Percentiles rank a stretch among this genome's conserved stretches.
Evolutionary conservation across 1,140 invertebrate species (phyloP).

Genomic region (Globodera ellingtonae): DNA sequence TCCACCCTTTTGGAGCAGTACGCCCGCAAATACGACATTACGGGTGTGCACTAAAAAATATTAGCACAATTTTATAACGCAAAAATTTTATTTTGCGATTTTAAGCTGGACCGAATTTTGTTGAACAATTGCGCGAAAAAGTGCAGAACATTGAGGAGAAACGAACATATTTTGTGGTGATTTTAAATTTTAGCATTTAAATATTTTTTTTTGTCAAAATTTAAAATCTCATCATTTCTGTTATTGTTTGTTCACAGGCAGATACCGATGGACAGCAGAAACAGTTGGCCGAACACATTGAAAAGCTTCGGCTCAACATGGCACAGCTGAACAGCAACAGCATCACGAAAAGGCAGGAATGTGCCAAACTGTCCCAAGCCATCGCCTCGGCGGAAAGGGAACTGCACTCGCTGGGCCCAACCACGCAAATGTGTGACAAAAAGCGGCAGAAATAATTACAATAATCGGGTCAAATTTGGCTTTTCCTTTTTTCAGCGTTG

Average conservation of each 20-base stretch:
- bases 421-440: neutral
- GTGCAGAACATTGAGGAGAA: neutral
- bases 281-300: constrained; percentile 8
- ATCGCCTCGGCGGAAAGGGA: constrained; percentile 17
- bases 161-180: constrained; percentile 11
- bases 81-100: neutral
- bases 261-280: constrained; percentile 1
- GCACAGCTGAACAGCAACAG: constrained; percentile 14
- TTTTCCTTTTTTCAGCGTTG: neutral
- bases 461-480: neutral
- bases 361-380: constrained; percentile 26
- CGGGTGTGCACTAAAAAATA: constrained; percentile 4
- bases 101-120: constrained; percentile 14
- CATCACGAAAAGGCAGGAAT: constrained; percentile 17
- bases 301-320: neutral
- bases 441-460: neutral
- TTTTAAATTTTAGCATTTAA: neutral
- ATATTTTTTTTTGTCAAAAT: too few relatives aligned
- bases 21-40: constrained; percentile 20
- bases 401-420: neutral
- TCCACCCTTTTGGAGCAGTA: constrained; percentile 12
- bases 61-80: neutral
- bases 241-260: neutral
- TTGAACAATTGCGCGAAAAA: constrained; percentile 11
- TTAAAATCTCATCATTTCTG: neutral